Base-by-base conservation (phyloP, 2,888 invertebrate genomes). In the Endotricha flammealis region DNA sequence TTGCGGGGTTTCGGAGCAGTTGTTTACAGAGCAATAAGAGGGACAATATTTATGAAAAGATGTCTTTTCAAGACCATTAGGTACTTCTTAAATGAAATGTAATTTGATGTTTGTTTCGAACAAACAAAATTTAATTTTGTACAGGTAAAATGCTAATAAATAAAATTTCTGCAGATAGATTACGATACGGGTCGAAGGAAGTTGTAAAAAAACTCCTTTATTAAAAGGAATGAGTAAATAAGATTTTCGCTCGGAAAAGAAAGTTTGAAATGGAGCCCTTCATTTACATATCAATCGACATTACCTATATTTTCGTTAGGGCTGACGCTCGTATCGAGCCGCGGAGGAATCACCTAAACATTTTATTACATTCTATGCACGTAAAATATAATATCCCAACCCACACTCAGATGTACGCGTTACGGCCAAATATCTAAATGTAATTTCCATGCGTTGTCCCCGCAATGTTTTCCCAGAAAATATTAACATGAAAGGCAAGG, bases 381-480 rank as follows among this genome's bases (percentile, higher is more conserved):
- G 85, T 86, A 86, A 82, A 83, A 85, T 82, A 85, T 86, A 86
- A 85, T 86, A 83, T 83, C 80, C 74, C 76, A 69, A 75, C 82
- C 76, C 82, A 69, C 77, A 81, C 76, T 75, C 75, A 66, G 70
- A 69, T 64, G 76, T 80, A 82, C 80, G 77, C 80, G 77, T 66
- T 67, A 73, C 75, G 78, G 79, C 71, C 82, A 85, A 86, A 85
- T 85, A 86, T 83, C 85, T 81, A 83, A 85, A 86, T 85, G 85
- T 85, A 83, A 85, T 86, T 86, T 86, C 83, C 82, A 85, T 86
- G 81, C 80, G 81, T 80, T 80, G 85, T 85, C 85, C 82, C 82
- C 81, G 78, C 85, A 82, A 83, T 85, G 85, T 86, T 83, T 86
- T 80, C 76, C 81, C 80, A 79, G 76, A 85, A 85, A 85, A 86